A percentile compares a stretch with the other conserved stretches of the same genome.
Conservation (phyloP, 2,888 invertebrate species). For the Siphlonurus alternatus region DNA sequence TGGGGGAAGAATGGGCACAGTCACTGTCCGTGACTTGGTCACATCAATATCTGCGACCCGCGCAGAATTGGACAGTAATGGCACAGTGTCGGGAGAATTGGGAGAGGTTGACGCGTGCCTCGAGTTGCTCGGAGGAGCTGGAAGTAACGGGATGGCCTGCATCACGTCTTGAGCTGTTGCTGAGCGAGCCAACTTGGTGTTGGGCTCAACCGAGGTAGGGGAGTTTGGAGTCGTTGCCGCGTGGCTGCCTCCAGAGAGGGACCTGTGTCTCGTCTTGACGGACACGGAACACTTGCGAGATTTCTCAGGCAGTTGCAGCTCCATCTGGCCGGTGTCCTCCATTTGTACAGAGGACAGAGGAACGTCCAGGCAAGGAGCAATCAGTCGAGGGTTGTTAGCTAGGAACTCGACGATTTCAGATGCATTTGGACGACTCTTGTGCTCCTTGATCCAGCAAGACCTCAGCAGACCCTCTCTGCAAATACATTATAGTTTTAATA, state of each 20-base stretch:
- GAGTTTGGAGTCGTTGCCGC: background rate
- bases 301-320: slow-evolving; percentile 30
- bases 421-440: slow-evolving; percentile 53
- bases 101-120: background rate
- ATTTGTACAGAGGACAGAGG: slow-evolving; percentile 57
- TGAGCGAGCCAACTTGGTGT: background rate
- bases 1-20: slow-evolving; percentile 1
- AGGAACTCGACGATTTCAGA: slow-evolving; percentile 66
- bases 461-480: slow-evolving; percentile 53
- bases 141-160: background rate
- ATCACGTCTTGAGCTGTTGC: background rate
- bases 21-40: background rate
- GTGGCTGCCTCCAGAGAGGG: background rate
- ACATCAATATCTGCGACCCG: background rate
- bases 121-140: background rate
- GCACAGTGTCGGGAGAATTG: background rate
- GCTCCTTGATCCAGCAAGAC: slow-evolving; percentile 61
- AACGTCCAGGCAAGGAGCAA: slow-evolving; percentile 62
- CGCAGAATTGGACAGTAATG: background rate
- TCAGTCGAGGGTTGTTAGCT: slow-evolving; percentile 54
- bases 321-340: slow-evolving; percentile 43
- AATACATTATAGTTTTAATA: slow-evolving; percentile 12
- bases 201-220: background rate
- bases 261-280: slow-evolving; percentile 1
- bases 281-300: slow-evolving; percentile 28